phyloP scores from a whole-genome alignment of 2,888 invertebrate species.

The Leptopilina drosophilae region DNA sequence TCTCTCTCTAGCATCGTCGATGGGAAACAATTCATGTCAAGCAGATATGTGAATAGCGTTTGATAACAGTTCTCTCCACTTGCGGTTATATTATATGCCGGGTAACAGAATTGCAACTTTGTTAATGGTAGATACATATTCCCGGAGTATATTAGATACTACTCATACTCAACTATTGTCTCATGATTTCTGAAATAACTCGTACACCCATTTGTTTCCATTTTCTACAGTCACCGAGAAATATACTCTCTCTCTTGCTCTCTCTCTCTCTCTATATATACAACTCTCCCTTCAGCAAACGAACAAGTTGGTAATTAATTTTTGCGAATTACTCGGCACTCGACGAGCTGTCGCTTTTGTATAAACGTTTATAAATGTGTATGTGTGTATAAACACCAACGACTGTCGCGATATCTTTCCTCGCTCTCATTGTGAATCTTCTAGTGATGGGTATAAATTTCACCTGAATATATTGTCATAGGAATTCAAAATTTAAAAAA shows the following conservation, averaged over 20 bases:
- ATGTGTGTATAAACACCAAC: slow-evolving; percentile 40
- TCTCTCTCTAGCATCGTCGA: background rate
- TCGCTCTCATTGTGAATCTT: slow-evolving; percentile 58
- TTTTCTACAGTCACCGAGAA: slow-evolving; percentile 62
- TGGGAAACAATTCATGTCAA: slow-evolving; percentile 35
- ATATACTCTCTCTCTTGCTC: slow-evolving; percentile 56
- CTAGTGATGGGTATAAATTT: slow-evolving; percentile 62
- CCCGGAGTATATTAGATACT: slow-evolving; percentile 38
- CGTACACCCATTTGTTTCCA: slow-evolving; percentile 65
- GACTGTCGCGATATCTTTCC: slow-evolving; percentile 68
- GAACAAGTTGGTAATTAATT: slow-evolving; percentile 75
- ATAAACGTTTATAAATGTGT: slow-evolving; percentile 43
- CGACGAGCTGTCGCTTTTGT: slow-evolving; percentile 69
- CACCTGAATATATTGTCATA: slow-evolving; percentile 12
- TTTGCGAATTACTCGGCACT: slow-evolving; percentile 74
- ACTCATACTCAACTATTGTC: slow-evolving; percentile 58
- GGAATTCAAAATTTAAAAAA: no score
- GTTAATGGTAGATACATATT: slow-evolving; percentile 29
- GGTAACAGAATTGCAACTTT: slow-evolving; percentile 38
- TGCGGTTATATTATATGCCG: slow-evolving; percentile 10
- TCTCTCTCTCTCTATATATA: background rate
- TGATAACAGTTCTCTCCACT: slow-evolving; percentile 31
- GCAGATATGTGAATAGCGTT: slow-evolving; percentile 29
- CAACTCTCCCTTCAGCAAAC: slow-evolving; percentile 57
- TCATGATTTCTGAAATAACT: slow-evolving; percentile 67